Conservation (phyloP, 2,113 vertebrate genomes). For the Saccopteryx bilineata region DNA sequence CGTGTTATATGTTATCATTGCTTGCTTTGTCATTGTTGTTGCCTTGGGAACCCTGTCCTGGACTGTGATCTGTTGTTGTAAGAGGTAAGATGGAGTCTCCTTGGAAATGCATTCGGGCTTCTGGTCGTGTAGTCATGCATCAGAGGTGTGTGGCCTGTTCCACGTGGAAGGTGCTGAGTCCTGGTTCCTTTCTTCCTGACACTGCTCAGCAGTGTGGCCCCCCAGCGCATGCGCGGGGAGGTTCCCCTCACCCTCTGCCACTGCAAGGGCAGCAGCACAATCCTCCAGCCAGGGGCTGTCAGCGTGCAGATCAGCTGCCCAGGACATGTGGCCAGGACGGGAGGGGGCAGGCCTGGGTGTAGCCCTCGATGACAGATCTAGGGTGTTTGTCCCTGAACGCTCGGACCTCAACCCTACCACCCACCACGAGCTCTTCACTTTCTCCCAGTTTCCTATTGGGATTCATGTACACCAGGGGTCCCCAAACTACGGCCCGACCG, state of each 20-base stretch:
- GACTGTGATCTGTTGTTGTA: conserved; percentile 96
- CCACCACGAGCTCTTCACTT: rapidly evolving
- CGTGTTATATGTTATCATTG: conserved; percentile 97
- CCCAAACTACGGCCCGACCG: too few relatives aligned
- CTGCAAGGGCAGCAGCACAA: not conserved
- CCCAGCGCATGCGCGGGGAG: not conserved
- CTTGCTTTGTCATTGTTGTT: conserved; percentile 96
- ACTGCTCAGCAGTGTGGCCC: not conserved
- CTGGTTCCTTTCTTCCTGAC: not conserved
- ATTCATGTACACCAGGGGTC: not conserved
- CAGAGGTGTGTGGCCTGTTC: not conserved
- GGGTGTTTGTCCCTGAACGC: not conserved
- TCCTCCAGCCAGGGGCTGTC: not conserved
- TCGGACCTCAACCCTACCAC: not conserved
- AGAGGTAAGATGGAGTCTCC: conserved; percentile 88
- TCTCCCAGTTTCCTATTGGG: not conserved
- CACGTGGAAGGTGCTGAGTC: not conserved
- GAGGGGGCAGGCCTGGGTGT: not conserved
- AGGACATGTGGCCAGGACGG: not conserved
- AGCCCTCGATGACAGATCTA: not conserved
- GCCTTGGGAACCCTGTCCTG: conserved; percentile 94
- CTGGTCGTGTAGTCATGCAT: not conserved
- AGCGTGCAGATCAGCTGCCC: not conserved
- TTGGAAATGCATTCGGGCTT: not conserved
- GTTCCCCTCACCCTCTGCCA: not conserved